Percentiles rank a stretch among this genome's conserved stretches.
Evolutionary conservation across 2,113 vertebrate species (phyloP).

Genomic region (Manacus vitellinus): DNA sequence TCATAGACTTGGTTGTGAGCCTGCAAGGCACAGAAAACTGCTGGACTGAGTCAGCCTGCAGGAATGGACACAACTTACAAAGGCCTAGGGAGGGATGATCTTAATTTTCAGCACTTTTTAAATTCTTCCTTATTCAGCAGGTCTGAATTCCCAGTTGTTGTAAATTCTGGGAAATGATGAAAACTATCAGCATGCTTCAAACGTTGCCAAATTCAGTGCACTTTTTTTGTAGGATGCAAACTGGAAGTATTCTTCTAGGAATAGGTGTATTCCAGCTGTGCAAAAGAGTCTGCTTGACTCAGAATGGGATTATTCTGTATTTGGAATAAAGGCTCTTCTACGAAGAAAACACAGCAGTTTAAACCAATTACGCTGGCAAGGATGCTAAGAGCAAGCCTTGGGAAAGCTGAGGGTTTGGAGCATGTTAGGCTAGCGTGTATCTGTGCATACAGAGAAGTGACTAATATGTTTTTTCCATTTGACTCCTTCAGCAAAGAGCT

Average conservation of each 20-base stretch:
- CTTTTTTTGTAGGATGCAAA: background rate
- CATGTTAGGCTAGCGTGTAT: fast-evolving
- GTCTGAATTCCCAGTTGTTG: conserved; percentile 2
- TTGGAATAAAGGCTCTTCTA: background rate
- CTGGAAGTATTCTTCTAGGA: conserved; percentile 1
- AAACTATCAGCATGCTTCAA: background rate
- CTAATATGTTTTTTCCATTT: background rate
- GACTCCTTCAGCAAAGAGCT: background rate
- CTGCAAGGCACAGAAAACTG: background rate
- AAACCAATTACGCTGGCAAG: background rate
- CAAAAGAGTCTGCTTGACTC: background rate
- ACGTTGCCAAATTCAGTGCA: background rate
- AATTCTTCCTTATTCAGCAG: background rate
- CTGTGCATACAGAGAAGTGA: background rate
- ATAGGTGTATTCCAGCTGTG: conserved; percentile 4
- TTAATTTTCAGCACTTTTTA: background rate
- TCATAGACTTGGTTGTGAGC: background rate
- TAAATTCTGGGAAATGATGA: background rate
- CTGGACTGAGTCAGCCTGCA: background rate
- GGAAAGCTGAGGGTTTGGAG: background rate
- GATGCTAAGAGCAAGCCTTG: background rate
- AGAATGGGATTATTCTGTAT: background rate
- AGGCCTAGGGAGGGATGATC: background rate
- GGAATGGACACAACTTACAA: background rate
- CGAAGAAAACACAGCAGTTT: background rate